Conservation (phyloP, 2,797 vertebrate species). For the Trematomus bernacchii region DNA sequence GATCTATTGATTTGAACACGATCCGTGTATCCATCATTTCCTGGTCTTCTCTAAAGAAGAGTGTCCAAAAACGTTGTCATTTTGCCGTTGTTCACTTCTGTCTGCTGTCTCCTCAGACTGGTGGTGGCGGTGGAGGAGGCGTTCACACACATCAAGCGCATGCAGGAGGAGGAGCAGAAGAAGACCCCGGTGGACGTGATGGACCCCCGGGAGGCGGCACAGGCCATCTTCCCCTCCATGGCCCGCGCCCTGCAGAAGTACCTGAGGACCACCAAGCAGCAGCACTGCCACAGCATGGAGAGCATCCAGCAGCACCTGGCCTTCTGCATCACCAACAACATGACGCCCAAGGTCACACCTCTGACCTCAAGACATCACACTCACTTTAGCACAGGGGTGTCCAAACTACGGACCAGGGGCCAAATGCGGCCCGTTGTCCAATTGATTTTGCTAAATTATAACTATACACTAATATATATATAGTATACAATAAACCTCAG, state of each 20-base stretch:
- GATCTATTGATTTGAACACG: too few species aligned
- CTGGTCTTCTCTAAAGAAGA: too few species aligned
- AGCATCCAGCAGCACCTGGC: constrained; percentile 97
- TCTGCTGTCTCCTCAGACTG: constrained; percentile 80
- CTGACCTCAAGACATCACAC: too few species aligned
- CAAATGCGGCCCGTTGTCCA: too few species aligned
- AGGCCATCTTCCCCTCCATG: constrained; percentile 98
- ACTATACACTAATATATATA: too few species aligned
- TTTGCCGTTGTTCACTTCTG: not conserved
- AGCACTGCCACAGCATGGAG: constrained; percentile 99
- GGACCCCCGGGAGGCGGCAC: constrained; percentile 95
- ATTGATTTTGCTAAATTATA: too few species aligned
- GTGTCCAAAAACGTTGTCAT: too few species aligned
- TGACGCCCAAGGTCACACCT: constrained; percentile 93
- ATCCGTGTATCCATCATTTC: too few species aligned
- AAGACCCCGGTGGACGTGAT: constrained; percentile 93
- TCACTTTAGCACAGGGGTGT: too few species aligned
- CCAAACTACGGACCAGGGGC: too few species aligned
- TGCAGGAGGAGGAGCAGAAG: constrained; percentile 92
- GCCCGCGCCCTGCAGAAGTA: constrained; percentile 98
- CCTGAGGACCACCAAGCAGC: constrained; percentile 95
- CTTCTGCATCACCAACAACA: constrained; percentile 98
- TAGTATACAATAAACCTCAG: too few species aligned
- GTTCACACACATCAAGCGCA: constrained; percentile 95
- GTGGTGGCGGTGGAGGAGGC: constrained; percentile 98